Conservation (phyloP, 2,113 vertebrate species). For the Solea senegalensis region DNA sequence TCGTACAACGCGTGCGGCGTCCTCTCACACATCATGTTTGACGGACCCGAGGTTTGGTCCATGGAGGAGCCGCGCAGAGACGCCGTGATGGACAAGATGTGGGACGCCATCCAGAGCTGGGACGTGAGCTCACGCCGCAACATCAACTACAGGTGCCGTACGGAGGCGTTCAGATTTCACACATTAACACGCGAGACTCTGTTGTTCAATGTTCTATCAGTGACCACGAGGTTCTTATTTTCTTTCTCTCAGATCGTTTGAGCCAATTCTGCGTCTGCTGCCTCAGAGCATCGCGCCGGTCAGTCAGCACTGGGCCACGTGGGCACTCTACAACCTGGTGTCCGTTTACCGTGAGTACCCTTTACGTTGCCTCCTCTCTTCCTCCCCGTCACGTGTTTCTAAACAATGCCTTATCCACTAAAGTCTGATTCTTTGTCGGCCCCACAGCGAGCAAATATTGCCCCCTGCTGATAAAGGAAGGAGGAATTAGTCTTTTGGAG, state of each 20-base stretch:
- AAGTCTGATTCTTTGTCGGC: background rate
- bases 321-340: slow-evolving; percentile 97
- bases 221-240: background rate
- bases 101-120: slow-evolving; percentile 97
- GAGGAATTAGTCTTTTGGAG: slow-evolving; percentile 88
- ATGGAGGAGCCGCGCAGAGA: slow-evolving; percentile 89
- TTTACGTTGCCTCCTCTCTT: too few species aligned
- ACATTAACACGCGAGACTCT: too few species aligned
- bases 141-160: slow-evolving; percentile 92
- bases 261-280: slow-evolving; percentile 97
- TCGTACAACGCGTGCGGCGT: slow-evolving; percentile 98
- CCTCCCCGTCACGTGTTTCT: too few species aligned
- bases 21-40: slow-evolving; percentile 98
- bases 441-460: slow-evolving; percentile 93
- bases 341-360: slow-evolving; percentile 96
- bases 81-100: slow-evolving; percentile 94
- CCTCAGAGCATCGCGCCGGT: slow-evolving; percentile 93
- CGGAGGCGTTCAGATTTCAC: background rate
- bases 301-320: slow-evolving; percentile 99
- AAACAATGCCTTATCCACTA: too few species aligned
- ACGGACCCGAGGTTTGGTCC: slow-evolving; percentile 90
- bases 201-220: background rate
- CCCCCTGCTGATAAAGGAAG: slow-evolving; percentile 95
- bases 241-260: slow-evolving; percentile 88
- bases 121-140: slow-evolving; percentile 96